Evolutionary conservation across 2,113 vertebrate genomes (phyloP).

Genomic region (Ophthalmolycus amberensis): DNA sequence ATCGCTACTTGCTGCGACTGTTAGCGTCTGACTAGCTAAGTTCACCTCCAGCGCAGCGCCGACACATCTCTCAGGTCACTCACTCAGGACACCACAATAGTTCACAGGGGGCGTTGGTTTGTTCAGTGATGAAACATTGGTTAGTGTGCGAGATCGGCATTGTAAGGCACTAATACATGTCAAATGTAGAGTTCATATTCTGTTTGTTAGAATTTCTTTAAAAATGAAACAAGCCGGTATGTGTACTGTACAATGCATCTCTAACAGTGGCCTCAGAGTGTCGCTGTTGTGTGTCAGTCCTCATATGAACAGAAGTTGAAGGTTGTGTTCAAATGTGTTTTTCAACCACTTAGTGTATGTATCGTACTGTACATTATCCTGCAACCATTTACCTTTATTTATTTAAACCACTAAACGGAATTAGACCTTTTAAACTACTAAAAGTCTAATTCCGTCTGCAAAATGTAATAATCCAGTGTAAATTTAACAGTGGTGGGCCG

Average conservation of each 20-base stretch:
- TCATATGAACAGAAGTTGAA: neutral
- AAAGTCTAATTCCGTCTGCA: neutral
- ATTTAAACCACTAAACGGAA: neutral
- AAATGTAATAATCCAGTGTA: neutral
- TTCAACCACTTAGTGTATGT: neutral
- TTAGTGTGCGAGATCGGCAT: neutral
- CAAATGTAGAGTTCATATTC: neutral
- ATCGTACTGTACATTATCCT: neutral
- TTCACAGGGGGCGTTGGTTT: neutral
- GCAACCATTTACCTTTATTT: neutral
- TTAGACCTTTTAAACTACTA: too few relatives aligned
- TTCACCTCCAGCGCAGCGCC: conserved; percentile 15
- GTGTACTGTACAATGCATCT: neutral
- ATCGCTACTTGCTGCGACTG: neutral
- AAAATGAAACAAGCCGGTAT: neutral
- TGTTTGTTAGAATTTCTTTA: neutral
- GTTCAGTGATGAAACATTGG: too few relatives aligned
- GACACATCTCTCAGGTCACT: neutral
- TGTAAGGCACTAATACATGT: neutral
- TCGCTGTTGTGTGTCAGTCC: conserved; percentile 17
- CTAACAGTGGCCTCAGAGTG: neutral
- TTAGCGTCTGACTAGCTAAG: conserved; percentile 28
- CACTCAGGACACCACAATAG: neutral
- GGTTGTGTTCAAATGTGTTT: neutral
- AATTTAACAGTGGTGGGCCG: too few relatives aligned